Conservation (phyloP, 1,140 invertebrate genomes). For the Holotrichia oblita region DNA sequence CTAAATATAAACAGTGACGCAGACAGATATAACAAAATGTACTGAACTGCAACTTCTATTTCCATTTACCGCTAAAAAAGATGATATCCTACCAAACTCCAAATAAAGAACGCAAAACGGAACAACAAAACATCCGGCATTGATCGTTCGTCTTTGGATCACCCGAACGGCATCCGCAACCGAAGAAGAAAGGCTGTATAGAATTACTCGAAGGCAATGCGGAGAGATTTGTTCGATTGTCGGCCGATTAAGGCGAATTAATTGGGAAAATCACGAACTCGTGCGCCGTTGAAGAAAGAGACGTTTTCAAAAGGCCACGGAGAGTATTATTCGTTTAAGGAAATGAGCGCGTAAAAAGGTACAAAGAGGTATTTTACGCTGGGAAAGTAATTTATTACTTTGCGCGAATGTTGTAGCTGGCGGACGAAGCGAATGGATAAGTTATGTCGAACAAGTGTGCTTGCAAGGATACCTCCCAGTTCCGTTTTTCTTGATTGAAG, state of each 20-base stretch:
- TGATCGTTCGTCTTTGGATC: conserved; percentile 1
- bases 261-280: conserved; percentile 20
- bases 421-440: neutral
- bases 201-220: neutral
- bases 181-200: neutral
- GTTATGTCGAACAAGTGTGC: neutral
- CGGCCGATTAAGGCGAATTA: conserved; percentile 19
- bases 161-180: neutral
- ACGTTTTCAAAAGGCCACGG: conserved; percentile 6
- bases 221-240: neutral
- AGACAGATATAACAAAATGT: too few relatives aligned
- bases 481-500: conserved; percentile 7
- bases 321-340: neutral
- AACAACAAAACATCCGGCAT: neutral
- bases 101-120: neutral
- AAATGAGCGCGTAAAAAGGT: conserved; percentile 14
- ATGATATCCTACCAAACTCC: neutral
- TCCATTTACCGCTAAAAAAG: neutral
- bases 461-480: neutral
- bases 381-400: conserved; percentile 21
- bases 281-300: neutral
- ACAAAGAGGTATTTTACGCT: conserved; percentile 7
- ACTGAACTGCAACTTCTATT: neutral
- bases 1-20: too few relatives aligned
- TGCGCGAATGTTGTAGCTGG: neutral